A percentile compares a stretch with the other conserved stretches of the same genome.
These are phyloP conservation scores for Epinephelus moara DNA, from an alignment of 2,113 vertebrate species.

Conservation along the genomic window DNA sequence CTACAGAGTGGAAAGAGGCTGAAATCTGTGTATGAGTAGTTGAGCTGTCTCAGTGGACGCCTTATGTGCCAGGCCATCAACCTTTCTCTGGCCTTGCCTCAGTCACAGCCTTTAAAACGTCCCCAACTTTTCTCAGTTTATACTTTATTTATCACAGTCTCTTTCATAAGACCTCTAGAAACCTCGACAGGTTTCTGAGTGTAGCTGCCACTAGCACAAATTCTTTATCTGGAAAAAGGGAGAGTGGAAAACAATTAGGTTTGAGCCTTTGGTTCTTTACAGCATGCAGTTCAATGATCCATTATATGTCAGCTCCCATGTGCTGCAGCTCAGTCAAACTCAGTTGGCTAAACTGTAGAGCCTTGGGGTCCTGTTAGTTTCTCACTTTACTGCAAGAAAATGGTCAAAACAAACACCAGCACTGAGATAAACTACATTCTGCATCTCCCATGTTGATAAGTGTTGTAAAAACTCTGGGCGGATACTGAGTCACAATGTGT, in stretches of 20 bases:
- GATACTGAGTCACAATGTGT: slow-evolving; percentile 20
- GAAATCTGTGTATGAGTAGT: not conserved
- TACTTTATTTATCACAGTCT: not conserved
- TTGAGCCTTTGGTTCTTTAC: slow-evolving; percentile 3
- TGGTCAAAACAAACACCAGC: slow-evolving; percentile 27
- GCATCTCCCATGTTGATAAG: slow-evolving; percentile 30
- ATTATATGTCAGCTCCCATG: slow-evolving; percentile 40
- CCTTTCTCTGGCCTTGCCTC: not conserved
- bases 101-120: not conserved
- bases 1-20: not conserved
- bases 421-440: slow-evolving; percentile 26
- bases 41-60: not conserved
- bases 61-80: not conserved
- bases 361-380: slow-evolving; percentile 32
- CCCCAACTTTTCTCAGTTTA: not conserved
- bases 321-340: slow-evolving; percentile 18
- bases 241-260: slow-evolving; percentile 45
- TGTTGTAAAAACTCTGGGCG: slow-evolving; percentile 8
- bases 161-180: not conserved
- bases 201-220: not conserved
- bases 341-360: slow-evolving; percentile 12
- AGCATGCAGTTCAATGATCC: slow-evolving; percentile 30
- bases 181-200: not conserved
- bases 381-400: slow-evolving; percentile 38
- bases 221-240: slow-evolving; percentile 2